These are phyloP conservation scores for Melanophora roralis DNA, from an alignment of 2,888 invertebrate species.

Conservation along the genomic window DNA sequence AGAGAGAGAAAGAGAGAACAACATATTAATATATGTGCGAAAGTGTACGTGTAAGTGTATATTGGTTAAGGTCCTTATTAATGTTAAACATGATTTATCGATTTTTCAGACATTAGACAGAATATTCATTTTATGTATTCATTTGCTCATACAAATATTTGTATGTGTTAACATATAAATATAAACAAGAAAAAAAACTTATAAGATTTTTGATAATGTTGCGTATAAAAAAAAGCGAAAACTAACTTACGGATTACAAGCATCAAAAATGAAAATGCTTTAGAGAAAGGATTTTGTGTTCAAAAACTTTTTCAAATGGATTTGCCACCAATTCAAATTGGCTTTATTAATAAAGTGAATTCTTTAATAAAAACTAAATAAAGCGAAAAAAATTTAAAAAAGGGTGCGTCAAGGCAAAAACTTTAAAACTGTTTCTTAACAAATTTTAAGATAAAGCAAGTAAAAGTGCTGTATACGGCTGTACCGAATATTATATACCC, in stretches of 20 bases:
- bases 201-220: background rate
- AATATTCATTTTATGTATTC: background rate
- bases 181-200: background rate
- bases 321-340: slow-evolving; percentile 51
- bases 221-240: too few relatives aligned
- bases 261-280: too few relatives aligned
- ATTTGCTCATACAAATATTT: too few relatives aligned
- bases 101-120: slow-evolving; percentile 53
- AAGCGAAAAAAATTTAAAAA: background rate
- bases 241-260: too few relatives aligned
- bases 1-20: too few relatives aligned
- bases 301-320: slow-evolving; percentile 20
- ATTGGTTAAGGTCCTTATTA: slow-evolving; percentile 53
- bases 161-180: background rate
- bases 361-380: background rate
- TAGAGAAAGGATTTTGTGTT: slow-evolving; percentile 8
- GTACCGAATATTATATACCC: too few relatives aligned
- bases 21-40: too few relatives aligned
- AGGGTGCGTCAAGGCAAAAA: slow-evolving; percentile 13
- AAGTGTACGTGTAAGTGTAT: background rate
- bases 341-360: slow-evolving; percentile 21
- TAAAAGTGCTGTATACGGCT: too few relatives aligned
- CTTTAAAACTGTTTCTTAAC: slow-evolving; percentile 26
- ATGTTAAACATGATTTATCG: slow-evolving; percentile 59
- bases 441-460: slow-evolving; percentile 8